These are phyloP conservation scores for Cairina moschata DNA, from an alignment of 2,113 vertebrate species.

Conservation along the genomic window DNA sequence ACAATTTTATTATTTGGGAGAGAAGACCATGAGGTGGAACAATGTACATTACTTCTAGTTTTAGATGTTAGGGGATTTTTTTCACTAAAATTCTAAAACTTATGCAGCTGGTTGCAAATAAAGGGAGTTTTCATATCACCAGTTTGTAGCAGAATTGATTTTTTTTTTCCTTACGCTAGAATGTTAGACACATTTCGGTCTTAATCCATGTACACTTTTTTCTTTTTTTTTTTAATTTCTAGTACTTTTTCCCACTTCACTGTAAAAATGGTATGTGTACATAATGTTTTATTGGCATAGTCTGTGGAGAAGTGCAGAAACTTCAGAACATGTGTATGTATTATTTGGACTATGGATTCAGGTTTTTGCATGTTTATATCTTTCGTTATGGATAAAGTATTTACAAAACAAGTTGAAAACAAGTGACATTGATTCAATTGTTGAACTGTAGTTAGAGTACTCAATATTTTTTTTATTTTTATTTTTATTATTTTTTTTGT, in stretches of 20 bases:
- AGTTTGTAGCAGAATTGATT: slow-evolving; percentile 90
- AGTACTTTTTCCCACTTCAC: slow-evolving; percentile 91
- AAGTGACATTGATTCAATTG: slow-evolving; percentile 88
- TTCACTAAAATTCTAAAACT: slow-evolving; percentile 87
- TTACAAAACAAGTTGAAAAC: slow-evolving; percentile 94
- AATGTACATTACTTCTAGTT: slow-evolving; percentile 90
- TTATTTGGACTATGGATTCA: slow-evolving; percentile 95
- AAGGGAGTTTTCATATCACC: slow-evolving; percentile 96
- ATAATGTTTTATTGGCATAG: slow-evolving; percentile 98
- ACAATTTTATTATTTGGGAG: slow-evolving; percentile 82
- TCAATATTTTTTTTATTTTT: slow-evolving; percentile 82
- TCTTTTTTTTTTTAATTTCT: slow-evolving; percentile 79
- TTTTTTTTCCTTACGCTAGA: slow-evolving; percentile 83
- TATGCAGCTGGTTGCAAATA: slow-evolving; percentile 96
- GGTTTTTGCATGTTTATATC: slow-evolving; percentile 99
- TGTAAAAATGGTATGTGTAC: slow-evolving; percentile 99
- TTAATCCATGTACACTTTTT: slow-evolving; percentile 92
- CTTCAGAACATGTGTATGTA: slow-evolving; percentile 97
- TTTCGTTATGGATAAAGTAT: slow-evolving; percentile 93
- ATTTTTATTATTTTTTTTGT: slow-evolving; percentile 70
- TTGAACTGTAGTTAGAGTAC: slow-evolving; percentile 92
- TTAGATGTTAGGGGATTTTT: slow-evolving; percentile 87
- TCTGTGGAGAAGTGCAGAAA: slow-evolving; percentile 92
- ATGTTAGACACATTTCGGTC: slow-evolving; percentile 92
- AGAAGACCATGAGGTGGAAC: slow-evolving; percentile 83